These are phyloP conservation scores for Sminthurides aquaticus DNA, from an alignment of 2,888 invertebrate genomes.

Conservation along the genomic window DNA sequence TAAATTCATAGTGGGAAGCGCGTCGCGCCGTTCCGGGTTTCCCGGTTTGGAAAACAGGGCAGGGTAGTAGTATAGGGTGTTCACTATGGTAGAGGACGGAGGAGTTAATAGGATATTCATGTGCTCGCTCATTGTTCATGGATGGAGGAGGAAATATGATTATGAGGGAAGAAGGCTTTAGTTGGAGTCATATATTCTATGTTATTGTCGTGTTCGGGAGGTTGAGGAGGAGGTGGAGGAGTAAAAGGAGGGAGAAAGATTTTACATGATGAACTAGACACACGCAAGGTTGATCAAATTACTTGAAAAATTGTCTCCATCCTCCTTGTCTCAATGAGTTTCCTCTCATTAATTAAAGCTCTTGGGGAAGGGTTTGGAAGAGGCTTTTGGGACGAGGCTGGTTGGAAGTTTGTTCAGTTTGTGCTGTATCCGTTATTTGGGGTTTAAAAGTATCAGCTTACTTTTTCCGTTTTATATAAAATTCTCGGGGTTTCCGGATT, in stretches of 20 bases:
- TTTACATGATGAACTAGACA: conserved; percentile 30
- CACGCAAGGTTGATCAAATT: conserved; percentile 43
- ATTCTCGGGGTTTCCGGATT: no score
- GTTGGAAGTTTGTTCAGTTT: no score
- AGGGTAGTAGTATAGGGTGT: not conserved
- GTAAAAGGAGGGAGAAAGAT: not conserved
- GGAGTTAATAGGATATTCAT: not conserved
- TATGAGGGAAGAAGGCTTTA: no score
- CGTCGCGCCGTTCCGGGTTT: not conserved
- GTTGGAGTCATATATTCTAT: no score
- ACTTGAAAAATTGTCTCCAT: conserved; percentile 24
- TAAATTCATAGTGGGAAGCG: not conserved
- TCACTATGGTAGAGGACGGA: not conserved
- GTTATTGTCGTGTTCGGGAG: no score
- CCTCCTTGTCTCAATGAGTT: conserved; percentile 18
- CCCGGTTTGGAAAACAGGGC: not conserved
- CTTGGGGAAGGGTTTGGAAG: not conserved
- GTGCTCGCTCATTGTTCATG: not conserved
- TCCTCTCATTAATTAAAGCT: conserved; percentile 20
- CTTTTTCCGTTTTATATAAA: no score
- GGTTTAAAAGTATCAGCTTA: no score
- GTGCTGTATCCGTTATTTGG: no score
- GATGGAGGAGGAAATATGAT: not conserved
- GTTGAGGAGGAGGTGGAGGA: not conserved
- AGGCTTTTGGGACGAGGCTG: not conserved